Evolutionary conservation across 2,888 invertebrate species (phyloP), one percentile per base, ranked within the genome.

Genomic region (Apamea anceps): DNA sequence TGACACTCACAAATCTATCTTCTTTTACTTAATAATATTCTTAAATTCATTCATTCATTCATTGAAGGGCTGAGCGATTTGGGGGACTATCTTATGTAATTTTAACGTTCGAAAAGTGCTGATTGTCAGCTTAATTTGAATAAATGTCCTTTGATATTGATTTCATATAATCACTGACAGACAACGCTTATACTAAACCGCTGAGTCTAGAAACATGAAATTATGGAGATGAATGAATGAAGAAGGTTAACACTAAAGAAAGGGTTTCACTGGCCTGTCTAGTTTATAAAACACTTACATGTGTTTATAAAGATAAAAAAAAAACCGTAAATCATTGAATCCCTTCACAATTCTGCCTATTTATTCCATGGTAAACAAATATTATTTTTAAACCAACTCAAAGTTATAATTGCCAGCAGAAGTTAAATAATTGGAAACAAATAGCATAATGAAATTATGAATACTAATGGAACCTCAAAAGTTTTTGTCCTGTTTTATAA

Each of bases 391-490:
- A 70, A 67, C 5, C 10, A 45, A 62, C 42, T 60, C 15, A 54
- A 83, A 77, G 45, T 83, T 77, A 57, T 83, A 70, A 70, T 70
- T 77, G 48, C 48, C 37, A 6, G 6, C 54, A 83, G 12, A 77
- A 79, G 18, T 67, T 68, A 79, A 72, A 72, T 57, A 84, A 81
- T 75, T 84, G 32, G 32, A 48, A 79, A 79, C 81, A 87, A 87
- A 88, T 80, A 73, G 63, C 66, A 79, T 87, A 77, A 76, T 82
- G 48, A 68, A 79, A 86, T 87, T 81, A 85, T 83, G 68, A 85
- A 88, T 88, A 78, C 80, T 82, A 85, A 87, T 85, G 84, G 84
- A 81, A 81, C 83, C 67, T 70, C 66, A 63, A 48, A 81, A 88
- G 77, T 86, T 88, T 85, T 76, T 78, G 77, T 84, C 76, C 81